Percentiles rank a stretch among this genome's conserved stretches.
phyloP scores from a whole-genome alignment of 2,113 vertebrate genomes.

The Calcarius ornatus region DNA sequence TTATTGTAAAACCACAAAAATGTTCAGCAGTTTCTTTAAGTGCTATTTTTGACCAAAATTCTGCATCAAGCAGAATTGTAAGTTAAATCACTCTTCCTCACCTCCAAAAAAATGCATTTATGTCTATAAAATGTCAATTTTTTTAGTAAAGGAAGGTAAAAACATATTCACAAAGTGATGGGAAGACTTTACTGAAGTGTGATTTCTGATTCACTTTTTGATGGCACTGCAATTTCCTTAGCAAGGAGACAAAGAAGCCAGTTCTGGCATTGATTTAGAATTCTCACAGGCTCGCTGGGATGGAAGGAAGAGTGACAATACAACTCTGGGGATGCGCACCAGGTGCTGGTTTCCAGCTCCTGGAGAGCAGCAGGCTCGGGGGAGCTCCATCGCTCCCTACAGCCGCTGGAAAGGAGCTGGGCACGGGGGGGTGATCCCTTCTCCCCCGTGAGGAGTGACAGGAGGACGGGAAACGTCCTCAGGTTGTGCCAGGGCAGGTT shows the following conservation, averaged over 20 bases:
- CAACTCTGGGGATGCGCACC: rapidly evolving
- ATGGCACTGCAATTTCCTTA: neutral
- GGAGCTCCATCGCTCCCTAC: neutral
- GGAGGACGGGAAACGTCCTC: neutral
- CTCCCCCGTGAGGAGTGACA: neutral
- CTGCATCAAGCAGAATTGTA: neutral
- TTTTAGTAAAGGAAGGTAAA: neutral
- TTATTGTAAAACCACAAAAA: neutral
- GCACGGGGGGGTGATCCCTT: neutral
- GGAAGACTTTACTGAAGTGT: rapidly evolving
- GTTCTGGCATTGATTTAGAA: rapidly evolving
- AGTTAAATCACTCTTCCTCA: neutral
- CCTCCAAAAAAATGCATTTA: too few species aligned
- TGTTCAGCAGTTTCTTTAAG: neutral
- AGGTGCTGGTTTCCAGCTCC: neutral
- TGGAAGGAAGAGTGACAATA: rapidly evolving
- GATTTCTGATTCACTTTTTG: neutral
- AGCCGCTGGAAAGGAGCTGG: neutral
- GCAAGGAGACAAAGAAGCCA: neutral
- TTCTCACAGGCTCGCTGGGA: rapidly evolving
- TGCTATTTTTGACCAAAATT: neutral
- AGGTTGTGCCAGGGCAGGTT: too few species aligned
- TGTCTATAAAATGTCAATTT: rapidly evolving
- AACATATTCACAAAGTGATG: rapidly evolving
- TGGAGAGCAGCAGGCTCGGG: too few species aligned